Evolutionary conservation across 1,140 invertebrate genomes (phyloP), one percentile per base, ranked within the genome.

Genomic region (Cepaea nemoralis): DNA sequence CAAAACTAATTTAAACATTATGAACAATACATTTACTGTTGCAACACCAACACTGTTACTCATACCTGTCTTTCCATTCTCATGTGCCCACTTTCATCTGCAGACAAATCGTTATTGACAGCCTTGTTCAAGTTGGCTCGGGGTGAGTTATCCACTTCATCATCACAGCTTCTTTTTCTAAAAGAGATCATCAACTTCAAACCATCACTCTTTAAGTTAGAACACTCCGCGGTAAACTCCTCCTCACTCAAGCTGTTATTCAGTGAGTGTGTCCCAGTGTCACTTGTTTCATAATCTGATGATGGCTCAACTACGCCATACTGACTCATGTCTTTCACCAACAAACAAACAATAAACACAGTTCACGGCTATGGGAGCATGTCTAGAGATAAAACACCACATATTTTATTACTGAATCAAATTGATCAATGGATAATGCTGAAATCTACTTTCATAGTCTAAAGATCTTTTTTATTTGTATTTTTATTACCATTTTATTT

Each of bases 51-150:
- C n/a, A n/a, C n/a, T n/a, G n/a, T n/a, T n/a, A n/a, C 8, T 40
- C 39, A 71, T 74, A 81, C 69, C 79, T 70, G 79, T 63, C 74
- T 81, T 81, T 69, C 79, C 70, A 71, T 81, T 19, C 66, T 33
- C n/a, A 27, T 45, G 33, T 79, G 35, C 50, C 79, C 73, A 27
- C 71, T 74, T 24, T 83, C 77, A 40, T 35, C 1, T 6, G 14
- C 24, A 14, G 35, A 35, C 22, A 42, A 70, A 39, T 42, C 71
- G 10, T n/a, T 74, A 0, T 74, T 42, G 37, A 16, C 40, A 42
- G 24, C 0, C 5, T 33, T 74, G 71, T 48, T 74, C 71, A 77
- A 42, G 75, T 77, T 66, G 75, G 75, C 55, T 63, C 75, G 31
- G 16, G 35, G 14, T 78, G 77, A 69, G 48, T 45, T 37, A 69